Conservation (phyloP, 2,797 vertebrate genomes). For the Spinibarbus caldwelli region DNA sequence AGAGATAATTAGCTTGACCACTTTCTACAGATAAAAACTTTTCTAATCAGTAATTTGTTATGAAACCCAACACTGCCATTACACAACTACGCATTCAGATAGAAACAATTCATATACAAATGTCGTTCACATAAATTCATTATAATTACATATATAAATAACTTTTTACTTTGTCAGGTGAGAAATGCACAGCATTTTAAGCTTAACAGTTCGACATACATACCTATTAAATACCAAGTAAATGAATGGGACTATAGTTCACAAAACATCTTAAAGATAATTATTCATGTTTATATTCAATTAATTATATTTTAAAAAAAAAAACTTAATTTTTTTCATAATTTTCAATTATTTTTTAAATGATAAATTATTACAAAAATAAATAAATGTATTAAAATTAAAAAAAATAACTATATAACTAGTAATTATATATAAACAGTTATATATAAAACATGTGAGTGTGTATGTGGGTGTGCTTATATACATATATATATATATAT, state of each 20-base stretch:
- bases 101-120: background rate
- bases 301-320: too few species aligned
- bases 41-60: background rate
- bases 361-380: background rate
- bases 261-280: background rate
- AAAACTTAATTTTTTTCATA: too few species aligned
- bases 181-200: background rate
- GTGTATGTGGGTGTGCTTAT: too few species aligned
- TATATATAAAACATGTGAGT: too few species aligned
- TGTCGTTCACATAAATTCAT: background rate
- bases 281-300: background rate
- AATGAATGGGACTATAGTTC: background rate
- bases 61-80: background rate
- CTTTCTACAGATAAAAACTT: background rate
- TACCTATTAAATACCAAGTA: too few species aligned
- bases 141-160: background rate
- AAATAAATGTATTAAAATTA: background rate
- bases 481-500: too few species aligned
- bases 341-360: background rate
- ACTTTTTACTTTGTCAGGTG: background rate
- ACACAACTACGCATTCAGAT: background rate
- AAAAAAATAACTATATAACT: background rate
- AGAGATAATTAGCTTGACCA: background rate
- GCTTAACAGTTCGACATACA: background rate
- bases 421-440: too few species aligned